phyloP scores from a whole-genome alignment of 2,888 invertebrate genomes.

The Perizoma flavofasciatum region DNA sequence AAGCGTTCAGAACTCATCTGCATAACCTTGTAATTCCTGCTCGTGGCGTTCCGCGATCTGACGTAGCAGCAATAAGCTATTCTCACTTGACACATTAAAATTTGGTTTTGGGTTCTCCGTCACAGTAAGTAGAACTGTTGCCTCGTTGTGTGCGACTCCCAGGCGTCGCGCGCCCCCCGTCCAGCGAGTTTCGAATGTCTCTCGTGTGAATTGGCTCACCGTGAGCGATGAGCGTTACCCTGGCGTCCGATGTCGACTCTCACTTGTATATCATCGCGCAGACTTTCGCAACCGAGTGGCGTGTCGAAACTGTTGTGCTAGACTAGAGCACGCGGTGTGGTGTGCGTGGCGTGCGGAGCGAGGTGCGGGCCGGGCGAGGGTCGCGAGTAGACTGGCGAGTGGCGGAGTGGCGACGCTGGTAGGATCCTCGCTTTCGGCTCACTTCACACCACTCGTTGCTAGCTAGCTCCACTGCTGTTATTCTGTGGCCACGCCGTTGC shows the following conservation, averaged over 20 bases:
- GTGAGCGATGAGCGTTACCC: conserved; percentile 80
- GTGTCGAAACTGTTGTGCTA: conserved; percentile 75
- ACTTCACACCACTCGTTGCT: conserved; percentile 54
- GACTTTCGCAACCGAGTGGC: conserved; percentile 80
- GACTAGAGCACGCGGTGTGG: conserved; percentile 51
- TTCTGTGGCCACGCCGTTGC: conserved; percentile 36
- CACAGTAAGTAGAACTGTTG: conserved; percentile 71
- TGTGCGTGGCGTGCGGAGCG: conserved; percentile 32
- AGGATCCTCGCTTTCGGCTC: conserved; percentile 55
- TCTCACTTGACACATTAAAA: conserved; percentile 84
- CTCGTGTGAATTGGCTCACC: conserved; percentile 78
- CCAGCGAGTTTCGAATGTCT: conserved; percentile 78
- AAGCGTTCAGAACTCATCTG: conserved; percentile 85
- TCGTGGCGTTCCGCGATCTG: conserved; percentile 80
- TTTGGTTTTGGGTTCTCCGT: conserved; percentile 76
- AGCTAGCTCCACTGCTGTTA: conserved; percentile 14
- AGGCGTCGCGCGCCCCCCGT: conserved; percentile 80
- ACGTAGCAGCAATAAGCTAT: conserved; percentile 83
- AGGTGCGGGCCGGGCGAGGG: conserved; percentile 41
- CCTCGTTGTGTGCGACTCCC: conserved; percentile 73
- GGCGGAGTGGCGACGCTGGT: conserved; percentile 39
- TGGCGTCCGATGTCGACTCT: conserved; percentile 75
- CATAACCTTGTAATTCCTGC: conserved; percentile 84
- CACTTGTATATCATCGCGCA: conserved; percentile 84
- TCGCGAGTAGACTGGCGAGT: conserved; percentile 58